These are phyloP conservation scores for Carassius carassius DNA, from an alignment of 2,113 vertebrate species.

Conservation along the genomic window DNA sequence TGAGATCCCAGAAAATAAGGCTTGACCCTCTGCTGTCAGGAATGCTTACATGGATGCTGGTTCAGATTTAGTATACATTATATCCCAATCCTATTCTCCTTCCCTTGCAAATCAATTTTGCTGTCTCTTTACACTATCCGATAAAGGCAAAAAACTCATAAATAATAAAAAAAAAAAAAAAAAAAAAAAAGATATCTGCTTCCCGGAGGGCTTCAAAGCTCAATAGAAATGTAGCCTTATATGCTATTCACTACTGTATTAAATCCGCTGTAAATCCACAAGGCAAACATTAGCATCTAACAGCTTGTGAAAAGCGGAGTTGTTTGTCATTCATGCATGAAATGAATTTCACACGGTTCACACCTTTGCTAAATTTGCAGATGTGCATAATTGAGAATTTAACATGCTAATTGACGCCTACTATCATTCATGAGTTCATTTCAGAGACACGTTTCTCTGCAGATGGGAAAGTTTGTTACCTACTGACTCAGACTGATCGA, in stretches of 20 bases:
- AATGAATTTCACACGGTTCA: slow-evolving; percentile 41
- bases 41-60: background rate
- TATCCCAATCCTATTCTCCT: background rate
- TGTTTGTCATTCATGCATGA: slow-evolving; percentile 39
- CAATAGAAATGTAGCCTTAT: slow-evolving; percentile 26
- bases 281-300: slow-evolving; percentile 41
- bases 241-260: slow-evolving; percentile 43
- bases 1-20: background rate
- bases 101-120: slow-evolving; percentile 22
- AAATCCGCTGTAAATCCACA: slow-evolving; percentile 31
- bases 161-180: slow-evolving; percentile 3
- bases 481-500: slow-evolving; percentile 29
- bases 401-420: slow-evolving; percentile 39
- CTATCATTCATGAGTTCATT: slow-evolving; percentile 18
- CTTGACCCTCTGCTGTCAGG: slow-evolving; percentile 13
- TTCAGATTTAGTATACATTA: background rate
- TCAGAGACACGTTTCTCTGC: slow-evolving; percentile 4
- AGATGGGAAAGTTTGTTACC: slow-evolving; percentile 31
- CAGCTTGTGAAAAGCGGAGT: slow-evolving; percentile 39
- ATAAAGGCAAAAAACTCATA: slow-evolving; percentile 37
- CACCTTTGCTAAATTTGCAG: slow-evolving; percentile 36
- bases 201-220: background rate
- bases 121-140: background rate
- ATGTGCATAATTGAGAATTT: slow-evolving; percentile 45
- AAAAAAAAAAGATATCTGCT: background rate